Evolutionary conservation across 2,113 vertebrate genomes (phyloP), one percentile per base, ranked within the genome.

Genomic region (Bufo bufo): DNA sequence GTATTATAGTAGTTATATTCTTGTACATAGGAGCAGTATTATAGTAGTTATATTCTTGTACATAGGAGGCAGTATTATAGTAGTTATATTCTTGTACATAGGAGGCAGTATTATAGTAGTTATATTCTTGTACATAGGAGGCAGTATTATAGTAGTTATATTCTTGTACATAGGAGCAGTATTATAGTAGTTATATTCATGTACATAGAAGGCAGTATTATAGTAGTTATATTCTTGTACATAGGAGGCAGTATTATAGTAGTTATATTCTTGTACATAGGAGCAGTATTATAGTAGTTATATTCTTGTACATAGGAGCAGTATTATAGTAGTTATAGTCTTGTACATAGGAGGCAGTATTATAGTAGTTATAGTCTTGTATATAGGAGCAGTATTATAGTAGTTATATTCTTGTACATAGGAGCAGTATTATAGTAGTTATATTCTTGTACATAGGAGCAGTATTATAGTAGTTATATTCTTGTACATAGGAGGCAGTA

Each of bases 71-170:
- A 66, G 63, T 66, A 66, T 66, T 66, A 66, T 66, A 66, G 63
- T n/a, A n/a, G 63, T 66, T 23, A 66, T 66, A 58, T 58, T 13
- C 56, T 58, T 58, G 56, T 58, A 58, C 11, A 58, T 58, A 58
- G 56, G 56, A 14, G 56, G 66, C 23, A 33, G 65, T 69, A 69
- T 69, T 69, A 69, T 69, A 69, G 65, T 69, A 69, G 65, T 69
- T 69, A 69, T 69, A 69, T 69, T 69, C 65, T 69, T 69, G 65
- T 23, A 69, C 23, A 33, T 69, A 69, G 65, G 65, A 11, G 23
- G 59, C 65, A 69, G 65, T 69, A 69, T 69, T 69, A 69, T 69
- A 33, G 23, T 69, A 69, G 65, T 69, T 69, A 69, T 69, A 69
- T 69, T 69, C 65, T 69, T 69, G 65, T 23, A 33, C 10, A 69